These are phyloP conservation scores for Poecile montanus DNA, from an alignment of 2,797 vertebrate genomes.

Conservation along the genomic window DNA sequence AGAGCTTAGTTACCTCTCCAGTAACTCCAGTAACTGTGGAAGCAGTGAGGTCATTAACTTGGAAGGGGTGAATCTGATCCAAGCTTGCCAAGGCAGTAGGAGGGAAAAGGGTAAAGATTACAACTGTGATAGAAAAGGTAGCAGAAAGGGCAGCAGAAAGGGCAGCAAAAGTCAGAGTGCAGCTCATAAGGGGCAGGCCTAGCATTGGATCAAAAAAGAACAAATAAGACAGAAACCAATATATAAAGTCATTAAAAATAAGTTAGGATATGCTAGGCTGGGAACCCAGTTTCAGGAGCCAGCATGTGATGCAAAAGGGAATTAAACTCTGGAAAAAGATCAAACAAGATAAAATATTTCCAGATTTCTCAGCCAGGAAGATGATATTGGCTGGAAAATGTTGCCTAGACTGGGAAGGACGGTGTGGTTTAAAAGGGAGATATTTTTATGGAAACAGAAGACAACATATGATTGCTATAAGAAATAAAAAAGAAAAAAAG, in stretches of 20 bases:
- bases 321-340: background rate
- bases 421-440: background rate
- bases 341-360: slow-evolving; percentile 16
- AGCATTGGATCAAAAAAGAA: background rate
- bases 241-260: background rate
- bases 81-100: background rate
- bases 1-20: background rate
- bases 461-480: background rate
- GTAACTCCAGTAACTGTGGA: background rate
- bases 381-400: background rate
- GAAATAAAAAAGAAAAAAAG: background rate
- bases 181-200: background rate
- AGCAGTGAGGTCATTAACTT: background rate
- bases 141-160: background rate
- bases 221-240: background rate
- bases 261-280: background rate
- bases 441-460: background rate
- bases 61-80: background rate
- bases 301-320: background rate
- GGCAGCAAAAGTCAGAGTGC: background rate
- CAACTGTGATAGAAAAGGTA: background rate
- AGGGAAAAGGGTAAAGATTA: background rate
- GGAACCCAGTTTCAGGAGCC: background rate
- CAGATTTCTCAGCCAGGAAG: background rate
- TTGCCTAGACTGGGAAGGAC: background rate